Base-by-base conservation (phyloP, 1,140 invertebrate species). In the Temnothorax curvispinosus region DNA sequence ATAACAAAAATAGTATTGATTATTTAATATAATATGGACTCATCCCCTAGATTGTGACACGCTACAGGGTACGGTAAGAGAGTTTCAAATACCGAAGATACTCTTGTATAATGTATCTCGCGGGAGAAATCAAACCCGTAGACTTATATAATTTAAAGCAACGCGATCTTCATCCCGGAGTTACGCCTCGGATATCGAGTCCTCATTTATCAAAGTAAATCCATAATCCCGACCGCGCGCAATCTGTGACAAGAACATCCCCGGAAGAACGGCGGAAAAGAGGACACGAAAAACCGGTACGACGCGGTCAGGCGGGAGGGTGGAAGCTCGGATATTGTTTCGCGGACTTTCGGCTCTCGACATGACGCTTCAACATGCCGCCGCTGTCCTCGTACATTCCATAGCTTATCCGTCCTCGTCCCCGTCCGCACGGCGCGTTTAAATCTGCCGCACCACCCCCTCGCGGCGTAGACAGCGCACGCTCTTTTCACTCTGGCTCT, bases 291-390 rank as follows among this genome's bases (percentile, higher is more conserved):
- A 78, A 76, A 64, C 60, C 60, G 62, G n/a, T 56, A 38, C 27
- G 58, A 8, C 35, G 50, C 44, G 60, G 52, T 11, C 47, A 82
- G 60, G 32, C 35, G 47, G 18, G n/a, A n/a, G 47, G 47, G 7
- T n/a, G n/a, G 47, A 44, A 50, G 88, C 87, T 89, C 52, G 69
- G 90, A 91, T 91, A 91, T 91, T 91, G 90, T 91, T 91, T 89
- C 90, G 90, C 85, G 77, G 90, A 91, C 88, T 91, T 91, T 89
- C 72, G 72, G 87, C 60, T 75, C 78, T 91, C 84, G 84, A 89
- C 91, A 87, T 90, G 91, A 92, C 87, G 87, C 81, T 81, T 72
- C 90, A 89, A 78, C 86, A 87, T 90, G 81, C 80, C 87, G 77
- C 74, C 69, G 72, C 65, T 76, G 71, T 90, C 47, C 54, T 64